A percentile compares a stretch with the other conserved stretches of the same genome.
These are phyloP conservation scores for Enteromius radiatus DNA, from an alignment of 2,797 vertebrate genomes.

Conservation along the genomic window DNA sequence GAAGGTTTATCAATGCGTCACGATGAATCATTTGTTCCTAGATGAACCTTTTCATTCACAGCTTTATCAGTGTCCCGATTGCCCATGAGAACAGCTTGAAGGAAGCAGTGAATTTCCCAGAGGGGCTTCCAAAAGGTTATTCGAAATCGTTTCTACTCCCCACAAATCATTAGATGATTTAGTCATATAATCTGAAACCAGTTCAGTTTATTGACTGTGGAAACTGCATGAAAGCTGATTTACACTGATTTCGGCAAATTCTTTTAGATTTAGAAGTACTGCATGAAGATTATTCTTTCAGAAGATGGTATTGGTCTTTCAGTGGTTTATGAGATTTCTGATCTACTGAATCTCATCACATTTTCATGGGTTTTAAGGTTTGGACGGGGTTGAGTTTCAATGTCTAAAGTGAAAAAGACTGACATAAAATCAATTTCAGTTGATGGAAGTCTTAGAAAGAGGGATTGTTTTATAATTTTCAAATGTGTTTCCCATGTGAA, in stretches of 20 bases:
- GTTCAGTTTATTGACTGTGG: constrained; percentile 1
- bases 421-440: neutral
- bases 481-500: neutral
- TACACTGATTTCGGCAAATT: neutral
- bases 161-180: constrained; percentile 34
- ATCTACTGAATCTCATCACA: neutral
- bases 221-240: neutral
- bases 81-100: neutral
- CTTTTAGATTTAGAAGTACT: neutral
- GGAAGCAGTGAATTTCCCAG: constrained; percentile 41
- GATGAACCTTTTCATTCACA: constrained; percentile 38
- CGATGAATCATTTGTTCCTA: constrained; percentile 6
- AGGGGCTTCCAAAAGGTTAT: constrained; percentile 41
- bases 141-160: constrained; percentile 15
- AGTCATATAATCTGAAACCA: neutral
- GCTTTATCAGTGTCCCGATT: constrained; percentile 37
- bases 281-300: neutral
- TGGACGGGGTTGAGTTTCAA: neutral
- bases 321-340: neutral
- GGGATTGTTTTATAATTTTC: neutral
- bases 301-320: neutral
- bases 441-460: neutral
- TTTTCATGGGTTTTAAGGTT: neutral
- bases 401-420: neutral
- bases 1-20: neutral